These are phyloP conservation scores for Sminthurinus aureus DNA, from an alignment of 2,888 invertebrate species.

Conservation along the genomic window DNA sequence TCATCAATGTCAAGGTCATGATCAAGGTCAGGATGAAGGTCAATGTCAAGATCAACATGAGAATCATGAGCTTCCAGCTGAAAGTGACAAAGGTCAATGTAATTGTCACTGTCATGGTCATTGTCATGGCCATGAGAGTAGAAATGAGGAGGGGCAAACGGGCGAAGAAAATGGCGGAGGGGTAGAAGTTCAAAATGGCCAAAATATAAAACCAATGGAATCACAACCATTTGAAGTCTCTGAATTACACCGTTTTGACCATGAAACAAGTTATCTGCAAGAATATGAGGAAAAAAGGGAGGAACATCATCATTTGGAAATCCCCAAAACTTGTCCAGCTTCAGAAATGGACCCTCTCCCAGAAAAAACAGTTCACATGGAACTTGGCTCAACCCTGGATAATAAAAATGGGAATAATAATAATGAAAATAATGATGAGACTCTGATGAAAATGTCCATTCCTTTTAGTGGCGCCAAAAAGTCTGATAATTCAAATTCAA, in stretches of 20 bases:
- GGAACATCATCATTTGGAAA: no score
- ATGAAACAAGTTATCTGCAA: conserved; percentile 18
- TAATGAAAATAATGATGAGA: neutral
- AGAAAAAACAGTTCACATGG: neutral
- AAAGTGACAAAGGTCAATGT: neutral
- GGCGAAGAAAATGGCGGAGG: neutral
- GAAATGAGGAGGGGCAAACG: neutral
- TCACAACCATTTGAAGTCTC: conserved; percentile 22
- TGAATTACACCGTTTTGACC: neutral
- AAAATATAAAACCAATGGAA: neutral
- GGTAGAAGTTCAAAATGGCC: neutral
- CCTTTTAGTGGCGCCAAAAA: neutral
- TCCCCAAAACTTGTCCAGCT: no score
- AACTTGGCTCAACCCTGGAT: neutral
- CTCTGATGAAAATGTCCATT: neutral
- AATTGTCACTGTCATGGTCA: neutral
- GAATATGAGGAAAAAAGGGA: neutral
- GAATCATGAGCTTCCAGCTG: neutral
- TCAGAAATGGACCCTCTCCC: neutral
- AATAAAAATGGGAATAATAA: neutral
- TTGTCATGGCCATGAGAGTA: neutral
- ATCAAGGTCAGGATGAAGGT: neutral
- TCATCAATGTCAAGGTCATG: neutral
- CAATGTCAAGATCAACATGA: neutral
- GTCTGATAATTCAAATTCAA: neutral